Conservation (phyloP, 2,888 invertebrate species). For the Peribatodes rhomboidaria region DNA sequence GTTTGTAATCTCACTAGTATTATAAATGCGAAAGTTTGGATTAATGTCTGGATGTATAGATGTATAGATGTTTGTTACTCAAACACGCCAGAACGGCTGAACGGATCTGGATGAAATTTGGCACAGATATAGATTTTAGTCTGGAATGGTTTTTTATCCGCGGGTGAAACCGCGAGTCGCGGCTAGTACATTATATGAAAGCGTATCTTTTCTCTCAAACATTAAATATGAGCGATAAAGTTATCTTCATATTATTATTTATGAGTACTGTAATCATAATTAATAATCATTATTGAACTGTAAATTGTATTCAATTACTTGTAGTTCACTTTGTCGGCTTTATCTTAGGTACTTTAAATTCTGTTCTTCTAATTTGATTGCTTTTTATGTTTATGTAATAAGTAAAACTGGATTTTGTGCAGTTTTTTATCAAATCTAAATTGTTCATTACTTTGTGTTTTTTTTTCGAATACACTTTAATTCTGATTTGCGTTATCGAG, state of each 20-base stretch:
- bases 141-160: no score
- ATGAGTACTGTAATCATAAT: not conserved
- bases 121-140: no score
- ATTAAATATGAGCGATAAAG: no score
- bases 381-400: not conserved
- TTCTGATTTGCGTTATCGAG: not conserved
- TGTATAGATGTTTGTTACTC: no score
- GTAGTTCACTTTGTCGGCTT: not conserved
- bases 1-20: not conserved
- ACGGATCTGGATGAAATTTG: no score
- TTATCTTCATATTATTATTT: constrained; percentile 5
- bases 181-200: not conserved
- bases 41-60: no score
- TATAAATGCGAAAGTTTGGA: no score
- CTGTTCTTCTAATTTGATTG: not conserved
- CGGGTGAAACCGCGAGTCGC: no score
- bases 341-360: not conserved
- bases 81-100: no score
- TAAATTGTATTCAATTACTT: not conserved
- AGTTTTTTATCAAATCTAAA: not conserved
- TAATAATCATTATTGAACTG: not conserved
- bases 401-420: not conserved
- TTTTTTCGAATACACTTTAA: not conserved
- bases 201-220: not conserved
- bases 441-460: not conserved